Base-by-base conservation (phyloP, 2,888 invertebrate species). In the Ormyrus nitidulus region DNA sequence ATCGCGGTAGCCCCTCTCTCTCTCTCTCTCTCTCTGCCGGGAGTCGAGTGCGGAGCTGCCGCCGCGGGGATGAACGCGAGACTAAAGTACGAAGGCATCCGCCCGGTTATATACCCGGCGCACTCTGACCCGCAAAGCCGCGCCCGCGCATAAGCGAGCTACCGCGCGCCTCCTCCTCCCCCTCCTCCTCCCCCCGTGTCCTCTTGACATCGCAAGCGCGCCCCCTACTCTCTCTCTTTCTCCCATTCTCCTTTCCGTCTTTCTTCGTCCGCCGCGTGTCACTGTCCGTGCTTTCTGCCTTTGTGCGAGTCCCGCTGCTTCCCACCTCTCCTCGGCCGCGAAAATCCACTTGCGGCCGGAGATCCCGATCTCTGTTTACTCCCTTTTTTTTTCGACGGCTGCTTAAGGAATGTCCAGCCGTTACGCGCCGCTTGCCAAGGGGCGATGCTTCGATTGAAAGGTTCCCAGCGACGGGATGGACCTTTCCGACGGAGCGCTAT, bases 31-130 rank as follows among this genome's bases (percentile, higher is more conserved):
- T 34, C 34, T 34, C 34, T 34, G 34, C 3, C 34, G 34, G 34
- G 34, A 34, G 34, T 3, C 3, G 34, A 34, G 34, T 34, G 4
- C 34, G 62, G 72, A 68, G 69, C 80, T 82, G 53, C 8, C 86
- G 82, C 85, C 84, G 83, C 86, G 87, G 86, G 88, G 87, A 85
- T 87, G 86, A 86, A 85, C 89, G 89, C 88, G 85, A 88, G 86
- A 89, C 89, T 89, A 85, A 88, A 87, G 87, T 85, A 86, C 87
- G 88, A 86, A 84, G 88, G 88, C 88, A 88, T 87, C 88, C 89
- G 88, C 89, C 89, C 89, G 88, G 88, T 89, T 89, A 89, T 89
- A 89, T 89, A 89, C 88, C 88, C 88, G 84, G 87, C 88, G 87
- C 89, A 88, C 88, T 89, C 86, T 88, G 89, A 89, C 89, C 89